phyloP scores from a whole-genome alignment of 2,113 vertebrate species.

The Rhodinocichla rosea region DNA sequence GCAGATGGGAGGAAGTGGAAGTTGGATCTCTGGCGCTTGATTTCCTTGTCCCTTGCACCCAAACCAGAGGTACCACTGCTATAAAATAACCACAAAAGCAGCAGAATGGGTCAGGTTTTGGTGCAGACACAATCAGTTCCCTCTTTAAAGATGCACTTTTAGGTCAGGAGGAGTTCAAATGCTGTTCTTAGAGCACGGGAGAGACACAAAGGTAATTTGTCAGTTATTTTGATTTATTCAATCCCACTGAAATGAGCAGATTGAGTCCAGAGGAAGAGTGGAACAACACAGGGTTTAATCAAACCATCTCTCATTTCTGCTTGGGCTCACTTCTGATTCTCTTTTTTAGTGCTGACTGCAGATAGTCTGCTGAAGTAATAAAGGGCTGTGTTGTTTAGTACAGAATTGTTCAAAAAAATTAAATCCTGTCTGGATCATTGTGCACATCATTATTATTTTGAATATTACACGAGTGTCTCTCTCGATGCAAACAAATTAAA shows the following conservation, averaged over 20 bases:
- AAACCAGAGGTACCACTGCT: accelerated
- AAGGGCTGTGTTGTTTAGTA: neutral
- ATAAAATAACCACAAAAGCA: accelerated
- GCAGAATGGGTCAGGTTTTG: accelerated
- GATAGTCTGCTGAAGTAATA: neutral
- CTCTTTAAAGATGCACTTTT: neutral
- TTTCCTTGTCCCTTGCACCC: neutral
- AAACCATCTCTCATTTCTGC: neutral
- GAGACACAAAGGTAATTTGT: neutral
- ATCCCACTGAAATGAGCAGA: neutral
- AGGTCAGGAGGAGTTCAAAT: neutral
- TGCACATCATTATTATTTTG: constrained; percentile 11
- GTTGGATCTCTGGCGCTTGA: neutral
- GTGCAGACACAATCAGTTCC: neutral
- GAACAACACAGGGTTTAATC: neutral
- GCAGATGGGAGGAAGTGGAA: neutral
- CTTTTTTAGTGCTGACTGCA: neutral
- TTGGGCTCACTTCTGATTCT: neutral
- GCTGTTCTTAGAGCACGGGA: neutral
- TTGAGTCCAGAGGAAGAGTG: neutral
- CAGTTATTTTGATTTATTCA: neutral
- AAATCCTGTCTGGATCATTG: neutral
- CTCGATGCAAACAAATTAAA: neutral
- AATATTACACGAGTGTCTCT: neutral
- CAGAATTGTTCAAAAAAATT: neutral